phyloP scores from a whole-genome alignment of 2,888 invertebrate genomes.

The Latrodectus elegans region DNA sequence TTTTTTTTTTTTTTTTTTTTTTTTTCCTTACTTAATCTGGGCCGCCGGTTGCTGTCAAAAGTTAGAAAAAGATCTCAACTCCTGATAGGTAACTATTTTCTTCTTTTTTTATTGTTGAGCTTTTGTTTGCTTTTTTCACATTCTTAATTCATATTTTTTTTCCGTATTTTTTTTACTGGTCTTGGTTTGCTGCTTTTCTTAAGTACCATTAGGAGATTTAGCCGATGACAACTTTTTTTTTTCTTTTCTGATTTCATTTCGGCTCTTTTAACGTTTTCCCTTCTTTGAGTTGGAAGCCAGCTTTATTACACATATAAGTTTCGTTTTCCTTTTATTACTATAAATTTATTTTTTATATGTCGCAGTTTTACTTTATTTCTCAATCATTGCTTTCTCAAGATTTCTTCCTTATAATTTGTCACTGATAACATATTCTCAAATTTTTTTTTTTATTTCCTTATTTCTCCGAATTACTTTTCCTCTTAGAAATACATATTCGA shows the following conservation, averaged over 20 bases:
- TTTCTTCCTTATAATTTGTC: conserved; percentile 27
- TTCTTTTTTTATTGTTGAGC: conserved; percentile 8
- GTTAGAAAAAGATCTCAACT: conserved; percentile 65
- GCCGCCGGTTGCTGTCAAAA: conserved; percentile 39
- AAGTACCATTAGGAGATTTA: conserved; percentile 60
- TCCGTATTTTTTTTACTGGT: conserved; percentile 26
- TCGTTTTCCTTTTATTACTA: background rate
- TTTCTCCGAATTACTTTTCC: too few species aligned
- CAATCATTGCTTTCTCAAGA: background rate
- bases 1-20: conserved; percentile 12
- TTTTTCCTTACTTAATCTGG: background rate
- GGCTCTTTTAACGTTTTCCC: background rate
- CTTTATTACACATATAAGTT: background rate
- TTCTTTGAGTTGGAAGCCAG: background rate
- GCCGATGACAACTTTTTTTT: conserved; percentile 41
- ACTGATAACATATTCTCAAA: conserved; percentile 4
- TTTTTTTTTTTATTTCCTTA: background rate
- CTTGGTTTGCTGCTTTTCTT: conserved; percentile 54
- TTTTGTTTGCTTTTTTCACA: conserved; percentile 2
- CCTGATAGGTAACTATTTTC: conserved; percentile 67
- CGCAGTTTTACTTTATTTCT: background rate
- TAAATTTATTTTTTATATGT: background rate
- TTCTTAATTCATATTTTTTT: background rate
- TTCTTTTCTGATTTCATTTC: conserved; percentile 12
- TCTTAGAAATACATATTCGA: too few species aligned